These are phyloP conservation scores for Amphipoea lucens DNA, from an alignment of 2,888 invertebrate genomes.

Conservation along the genomic window DNA sequence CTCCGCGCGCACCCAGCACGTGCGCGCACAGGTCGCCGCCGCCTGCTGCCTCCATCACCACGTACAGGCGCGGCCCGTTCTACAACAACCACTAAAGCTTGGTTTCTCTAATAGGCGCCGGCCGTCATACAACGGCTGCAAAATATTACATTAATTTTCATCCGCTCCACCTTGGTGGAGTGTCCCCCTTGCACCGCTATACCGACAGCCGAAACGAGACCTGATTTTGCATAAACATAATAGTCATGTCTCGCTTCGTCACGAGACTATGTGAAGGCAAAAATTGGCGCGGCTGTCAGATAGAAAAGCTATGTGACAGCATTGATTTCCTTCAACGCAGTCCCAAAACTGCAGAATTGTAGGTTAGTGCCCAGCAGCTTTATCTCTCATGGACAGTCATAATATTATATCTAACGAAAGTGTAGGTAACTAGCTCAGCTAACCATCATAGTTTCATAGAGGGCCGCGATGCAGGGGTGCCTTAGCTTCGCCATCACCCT, in stretches of 20 bases:
- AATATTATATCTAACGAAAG: not conserved
- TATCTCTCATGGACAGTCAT: not conserved
- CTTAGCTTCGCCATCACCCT: constrained; percentile 92
- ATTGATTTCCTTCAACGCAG: not conserved
- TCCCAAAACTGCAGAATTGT: not conserved
- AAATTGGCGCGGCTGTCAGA: not conserved
- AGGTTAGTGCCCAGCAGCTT: not conserved
- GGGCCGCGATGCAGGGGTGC: constrained; percentile 93
- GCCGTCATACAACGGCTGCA: not conserved
- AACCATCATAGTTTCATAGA: constrained; percentile 93
- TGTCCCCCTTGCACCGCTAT: not conserved
- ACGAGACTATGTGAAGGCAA: not conserved
- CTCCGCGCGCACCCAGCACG: constrained; percentile 91
- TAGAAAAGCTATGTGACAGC: not conserved
- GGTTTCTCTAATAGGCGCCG: not conserved
- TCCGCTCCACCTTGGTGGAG: not conserved
- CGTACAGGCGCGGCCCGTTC: constrained; percentile 93
- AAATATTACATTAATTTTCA: not conserved
- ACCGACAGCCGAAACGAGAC: not conserved
- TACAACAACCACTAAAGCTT: constrained; percentile 67
- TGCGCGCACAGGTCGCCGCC: constrained; percentile 93
- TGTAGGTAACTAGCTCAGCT: constrained; percentile 42
- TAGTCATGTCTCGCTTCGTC: not conserved
- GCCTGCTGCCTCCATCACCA: constrained; percentile 93
- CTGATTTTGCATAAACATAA: not conserved